Base-by-base conservation (phyloP, 2,888 invertebrate species). In the Andrena bucephala region DNA sequence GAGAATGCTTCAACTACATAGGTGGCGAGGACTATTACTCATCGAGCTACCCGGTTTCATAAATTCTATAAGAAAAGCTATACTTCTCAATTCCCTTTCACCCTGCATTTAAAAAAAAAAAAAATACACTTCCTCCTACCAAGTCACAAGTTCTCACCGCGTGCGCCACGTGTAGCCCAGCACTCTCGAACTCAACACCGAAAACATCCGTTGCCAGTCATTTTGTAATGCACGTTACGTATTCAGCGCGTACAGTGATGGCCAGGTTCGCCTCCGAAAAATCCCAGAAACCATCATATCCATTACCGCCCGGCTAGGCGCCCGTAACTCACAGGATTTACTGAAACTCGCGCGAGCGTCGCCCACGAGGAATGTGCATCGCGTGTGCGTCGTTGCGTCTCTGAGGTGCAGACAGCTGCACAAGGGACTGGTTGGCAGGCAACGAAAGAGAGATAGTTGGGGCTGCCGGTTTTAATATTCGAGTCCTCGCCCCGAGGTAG, bases 391-490 rank as follows among this genome's bases (percentile, higher is more conserved):
- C 54, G 54, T 54, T 60, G 69, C 31, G 36, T 65, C 57, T 16
- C 13, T n/a, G 31, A 31, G 16, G 48, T 62, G 59, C 31, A 50
- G 27, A 67, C 69, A 54, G 60, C 72, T 24, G n/a, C 13, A 31
- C 16, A 36, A 27, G 29, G 20, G 20, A 16, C 13, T 24, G 4
- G 48, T 27, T 24, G 60, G 2, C 20, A 29, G 8, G 3, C 24
- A 20, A 63, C 33, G 60, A 65, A 36, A 36, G 29, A 59, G 29
- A 29, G 7, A 48, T 36, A 36, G 50, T 36, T 62, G 72, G 50
- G 36, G 13, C 24, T 33, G 57, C 67, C n/a, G 36, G 67, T 69
- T 81, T 86, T 87, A 82, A 82, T 84, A 81, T 87, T 78, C 75
- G 72, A 42, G 66, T 72, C 54, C 72, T 66, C 36, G 65, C 42